Evolutionary conservation across 2,888 invertebrate species (phyloP), one percentile per base, ranked within the genome.

Genomic region (Trilocha varians): DNA sequence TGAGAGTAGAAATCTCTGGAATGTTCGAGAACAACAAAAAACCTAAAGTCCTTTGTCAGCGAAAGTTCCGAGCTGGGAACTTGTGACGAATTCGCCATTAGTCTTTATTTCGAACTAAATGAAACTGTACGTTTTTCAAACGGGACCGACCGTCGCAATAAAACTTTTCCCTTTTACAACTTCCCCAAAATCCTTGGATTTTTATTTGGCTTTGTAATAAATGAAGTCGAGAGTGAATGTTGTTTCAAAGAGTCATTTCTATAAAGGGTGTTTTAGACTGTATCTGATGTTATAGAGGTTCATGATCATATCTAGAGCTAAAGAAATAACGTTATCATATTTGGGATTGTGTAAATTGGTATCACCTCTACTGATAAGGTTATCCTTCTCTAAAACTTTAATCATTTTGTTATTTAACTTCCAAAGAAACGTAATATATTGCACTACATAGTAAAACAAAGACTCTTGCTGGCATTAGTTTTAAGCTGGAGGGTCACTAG

Each of bases 31-130:
- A 25, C 5, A 25, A 25, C 25, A 25, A 25, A 42, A 41, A 37
- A 17, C 42, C 18, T 45, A 34, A 39, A 48, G 38, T 41, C 41
- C 40, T 48, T 43, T 34, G 13, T 17, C 40, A 15, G 18, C 9
- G 25, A 15, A 43, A 47, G 33, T 42, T 46, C 34, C 16, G 32
- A 38, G 32, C 36, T 13, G 36, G 33, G 33, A 47, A 32, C 39
- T 41, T 33, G 39, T 16, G 49, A 50, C 48, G 45, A 48, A 48
- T 49, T 46, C 36, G 35, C 45, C 44, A 53, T 59, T 59, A 53
- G 39, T 55, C 52, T 61, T 62, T 50, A 48, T 52, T 53, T 49
- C 41, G 33, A 38, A 41, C 40, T 42, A 40, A 50, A 50, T 48
- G 46, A 45, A 48, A 48, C 48, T 25, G 33, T 36, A 43, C 17